Percentiles rank a stretch among this genome's conserved stretches.
These are phyloP conservation scores for Cydia strobilella DNA, from an alignment of 1,140 invertebrate species.

Conservation along the genomic window DNA sequence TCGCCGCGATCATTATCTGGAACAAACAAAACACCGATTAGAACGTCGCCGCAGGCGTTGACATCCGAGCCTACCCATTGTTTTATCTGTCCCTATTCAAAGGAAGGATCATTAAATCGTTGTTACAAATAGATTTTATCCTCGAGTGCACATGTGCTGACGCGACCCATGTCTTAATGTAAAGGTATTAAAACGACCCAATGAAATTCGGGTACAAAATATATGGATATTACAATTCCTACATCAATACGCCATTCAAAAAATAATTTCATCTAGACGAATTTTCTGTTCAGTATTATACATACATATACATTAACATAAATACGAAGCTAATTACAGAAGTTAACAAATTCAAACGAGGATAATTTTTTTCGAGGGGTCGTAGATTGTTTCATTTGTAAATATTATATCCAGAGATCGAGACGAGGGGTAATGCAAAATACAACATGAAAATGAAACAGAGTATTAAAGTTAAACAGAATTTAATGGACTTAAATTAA, in stretches of 20 bases:
- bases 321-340: constrained; percentile 14
- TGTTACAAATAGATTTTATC: constrained; percentile 19
- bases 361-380: constrained; percentile 1
- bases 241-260: not conserved
- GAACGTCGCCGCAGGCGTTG: constrained; percentile 8
- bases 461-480: constrained; percentile 32
- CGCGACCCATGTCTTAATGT: constrained; percentile 12
- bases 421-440: not conserved
- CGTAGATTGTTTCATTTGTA: constrained; percentile 27
- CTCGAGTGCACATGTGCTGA: constrained; percentile 7
- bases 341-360: constrained; percentile 5
- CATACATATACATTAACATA: not conserved
- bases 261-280: not conserved
- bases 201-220: not conserved
- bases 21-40: constrained; percentile 63
- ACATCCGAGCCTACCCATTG: constrained; percentile 17
- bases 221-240: not conserved
- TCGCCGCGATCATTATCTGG: constrained; percentile 68
- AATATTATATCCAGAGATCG: constrained; percentile 8
- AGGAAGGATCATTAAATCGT: constrained; percentile 2
- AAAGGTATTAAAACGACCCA: constrained; percentile 11
- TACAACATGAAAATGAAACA: constrained; percentile 21
- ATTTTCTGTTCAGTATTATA: not conserved
- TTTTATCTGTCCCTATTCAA: constrained; percentile 24
- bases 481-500: constrained; percentile 53